Evolutionary conservation across 2,113 vertebrate genomes (phyloP).

Genomic region (Arizona elegans): DNA sequence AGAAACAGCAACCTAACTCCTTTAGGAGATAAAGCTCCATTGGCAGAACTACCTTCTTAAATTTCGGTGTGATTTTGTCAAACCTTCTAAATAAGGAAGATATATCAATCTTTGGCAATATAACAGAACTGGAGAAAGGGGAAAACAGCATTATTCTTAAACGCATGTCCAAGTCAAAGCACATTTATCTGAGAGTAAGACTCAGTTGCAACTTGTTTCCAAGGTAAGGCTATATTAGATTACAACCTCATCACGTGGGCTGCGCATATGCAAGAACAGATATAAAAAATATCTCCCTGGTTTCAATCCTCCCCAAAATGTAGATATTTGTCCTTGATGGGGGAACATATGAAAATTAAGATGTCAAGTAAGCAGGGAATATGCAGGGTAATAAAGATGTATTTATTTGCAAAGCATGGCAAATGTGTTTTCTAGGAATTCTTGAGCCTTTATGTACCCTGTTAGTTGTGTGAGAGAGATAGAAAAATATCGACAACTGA

Average conservation of each 20-base stretch:
- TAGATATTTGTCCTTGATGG: too few relatives aligned
- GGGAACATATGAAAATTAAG: neutral
- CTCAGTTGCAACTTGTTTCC: neutral
- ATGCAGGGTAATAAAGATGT: neutral
- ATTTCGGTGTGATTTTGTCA: slow-evolving; percentile 35
- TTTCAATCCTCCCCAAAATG: neutral
- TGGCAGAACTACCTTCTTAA: slow-evolving; percentile 63
- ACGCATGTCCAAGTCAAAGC: neutral
- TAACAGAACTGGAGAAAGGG: neutral
- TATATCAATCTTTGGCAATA: slow-evolving; percentile 8
- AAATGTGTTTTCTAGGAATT: too few relatives aligned
- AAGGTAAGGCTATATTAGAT: neutral
- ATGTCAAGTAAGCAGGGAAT: neutral
- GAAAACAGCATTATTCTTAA: neutral
- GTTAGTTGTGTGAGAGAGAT: neutral
- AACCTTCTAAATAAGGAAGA: slow-evolving; percentile 49
- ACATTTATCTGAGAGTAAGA: neutral
- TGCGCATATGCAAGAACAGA: neutral
- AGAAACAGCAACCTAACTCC: slow-evolving; percentile 76
- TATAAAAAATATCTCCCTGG: neutral
- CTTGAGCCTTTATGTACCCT: neutral
- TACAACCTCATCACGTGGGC: neutral
- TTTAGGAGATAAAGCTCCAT: slow-evolving; percentile 66
- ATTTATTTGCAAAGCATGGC: neutral
- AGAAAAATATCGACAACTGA: neutral